Conservation (phyloP, 2,113 vertebrate genomes). For the Hydrolagus affinis region DNA sequence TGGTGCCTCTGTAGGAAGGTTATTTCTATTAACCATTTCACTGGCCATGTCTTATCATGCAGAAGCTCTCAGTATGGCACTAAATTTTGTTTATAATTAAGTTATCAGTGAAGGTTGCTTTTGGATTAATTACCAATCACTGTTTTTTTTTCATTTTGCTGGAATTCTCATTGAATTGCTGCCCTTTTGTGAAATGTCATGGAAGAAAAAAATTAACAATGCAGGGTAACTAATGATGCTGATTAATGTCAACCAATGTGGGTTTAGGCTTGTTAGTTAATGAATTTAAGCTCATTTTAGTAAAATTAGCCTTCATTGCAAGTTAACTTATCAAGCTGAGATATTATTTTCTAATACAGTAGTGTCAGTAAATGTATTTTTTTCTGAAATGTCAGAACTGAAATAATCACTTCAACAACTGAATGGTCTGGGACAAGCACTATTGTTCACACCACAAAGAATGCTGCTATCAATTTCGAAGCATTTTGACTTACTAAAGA, state of each 20-base stretch:
- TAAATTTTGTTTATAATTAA: conserved; percentile 10
- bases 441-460: neutral
- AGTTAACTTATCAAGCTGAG: too few species aligned
- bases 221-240: too few species aligned
- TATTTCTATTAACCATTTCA: conserved; percentile 30
- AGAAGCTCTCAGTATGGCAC: conserved; percentile 20
- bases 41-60: conserved; percentile 21
- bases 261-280: too few species aligned
- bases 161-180: neutral
- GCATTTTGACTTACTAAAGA: neutral
- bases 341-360: too few species aligned
- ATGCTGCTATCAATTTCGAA: neutral
- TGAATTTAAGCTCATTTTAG: too few species aligned
- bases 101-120: neutral
- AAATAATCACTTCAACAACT: too few species aligned
- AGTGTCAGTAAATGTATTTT: too few species aligned
- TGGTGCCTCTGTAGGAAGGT: conserved; percentile 22
- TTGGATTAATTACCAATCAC: conserved; percentile 8
- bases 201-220: too few species aligned
- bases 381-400: too few species aligned
- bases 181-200: neutral
- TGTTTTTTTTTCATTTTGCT: neutral
- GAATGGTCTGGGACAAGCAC: neutral
- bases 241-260: too few species aligned
- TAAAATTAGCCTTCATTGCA: too few species aligned